Evolutionary conservation across 2,113 vertebrate species (phyloP), one percentile per base, ranked within the genome.

Genomic region (Dryoscopus gambensis): DNA sequence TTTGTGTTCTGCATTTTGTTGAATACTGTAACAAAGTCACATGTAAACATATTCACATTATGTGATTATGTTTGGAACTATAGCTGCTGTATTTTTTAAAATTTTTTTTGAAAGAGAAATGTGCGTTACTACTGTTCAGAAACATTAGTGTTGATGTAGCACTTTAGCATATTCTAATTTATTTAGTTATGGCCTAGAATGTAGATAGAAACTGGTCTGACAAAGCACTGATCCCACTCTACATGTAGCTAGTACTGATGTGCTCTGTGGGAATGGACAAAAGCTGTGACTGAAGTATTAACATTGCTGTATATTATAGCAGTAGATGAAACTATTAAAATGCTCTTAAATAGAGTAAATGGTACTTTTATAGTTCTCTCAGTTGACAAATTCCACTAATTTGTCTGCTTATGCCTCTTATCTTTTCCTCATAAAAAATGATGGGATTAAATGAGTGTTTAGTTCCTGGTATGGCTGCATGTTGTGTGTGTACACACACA

Each of bases 41-140:
- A 73, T 90, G 90, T 93, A 88, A 96, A 93, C 93, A 92, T 96
- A 89, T 60, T 89, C 96, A 96, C 91, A 3, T 80, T 84, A 76
- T 79, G 96, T 97, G 96, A 97, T 93, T 97, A 74, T 95, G 92
- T 96, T 89, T 96, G 85, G 85, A 91, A 91, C 76, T 68, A 91
- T 94, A 97, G 98, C 98, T 98, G 98, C 98, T 98, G 96, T 97
- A 86, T 81, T 95, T 97, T 94, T 96, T 39, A n/a, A 33, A 40
- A 6, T 67, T 39, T 78, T 65, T 88, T 93, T 93, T 84, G 92
- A 96, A 97, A 98, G 95, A 98, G 97, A 97, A 96, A 97, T 97
- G 98, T 98, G 98, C 98, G 30, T 98, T 98, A 98, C 98, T 98
- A 98, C 98, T 98, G 98, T 98, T 97, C 94, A 96, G 97, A 93